Evolutionary conservation across 2,888 invertebrate species (phyloP).

Genomic region (Rhyacophila evoluta): DNA sequence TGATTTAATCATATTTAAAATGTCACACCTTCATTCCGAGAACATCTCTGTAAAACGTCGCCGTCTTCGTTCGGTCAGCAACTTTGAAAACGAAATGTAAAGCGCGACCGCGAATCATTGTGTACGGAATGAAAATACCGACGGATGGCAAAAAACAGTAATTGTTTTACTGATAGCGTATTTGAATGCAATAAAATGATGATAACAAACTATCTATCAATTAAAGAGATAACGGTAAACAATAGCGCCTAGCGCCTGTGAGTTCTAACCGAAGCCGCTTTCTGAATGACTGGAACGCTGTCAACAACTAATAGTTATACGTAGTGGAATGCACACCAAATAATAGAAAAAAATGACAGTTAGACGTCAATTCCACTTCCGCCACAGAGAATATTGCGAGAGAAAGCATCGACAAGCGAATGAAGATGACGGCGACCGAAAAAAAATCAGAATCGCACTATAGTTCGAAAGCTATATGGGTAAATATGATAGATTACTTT

Average conservation of each 20-base stretch:
- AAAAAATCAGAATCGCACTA: too few relatives aligned
- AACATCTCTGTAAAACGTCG: slow-evolving; percentile 89
- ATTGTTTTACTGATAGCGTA: neutral
- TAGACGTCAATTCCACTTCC: too few relatives aligned
- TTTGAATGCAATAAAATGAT: neutral
- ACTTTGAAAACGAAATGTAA: slow-evolving; percentile 98
- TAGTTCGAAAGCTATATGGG: too few relatives aligned
- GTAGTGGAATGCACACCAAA: too few relatives aligned
- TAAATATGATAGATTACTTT: too few relatives aligned
- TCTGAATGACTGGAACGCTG: neutral
- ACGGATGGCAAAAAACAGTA: neutral
- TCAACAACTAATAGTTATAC: too few relatives aligned
- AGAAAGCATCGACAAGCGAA: too few relatives aligned
- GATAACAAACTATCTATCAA: neutral
- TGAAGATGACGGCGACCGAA: too few relatives aligned
- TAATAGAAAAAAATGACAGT: too few relatives aligned
- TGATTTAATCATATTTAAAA: too few relatives aligned
- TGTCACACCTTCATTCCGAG: slow-evolving; percentile 95
- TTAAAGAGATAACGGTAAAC: neutral
- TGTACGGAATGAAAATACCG: neutral
- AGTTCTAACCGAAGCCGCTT: neutral
- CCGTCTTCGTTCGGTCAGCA: slow-evolving; percentile 86
- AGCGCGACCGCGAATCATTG: slow-evolving; percentile 79
- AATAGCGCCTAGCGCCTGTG: neutral
- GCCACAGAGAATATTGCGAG: too few relatives aligned